Evolutionary conservation across 2,888 invertebrate species (phyloP).

Genomic region (Pelosia muscerda): DNA sequence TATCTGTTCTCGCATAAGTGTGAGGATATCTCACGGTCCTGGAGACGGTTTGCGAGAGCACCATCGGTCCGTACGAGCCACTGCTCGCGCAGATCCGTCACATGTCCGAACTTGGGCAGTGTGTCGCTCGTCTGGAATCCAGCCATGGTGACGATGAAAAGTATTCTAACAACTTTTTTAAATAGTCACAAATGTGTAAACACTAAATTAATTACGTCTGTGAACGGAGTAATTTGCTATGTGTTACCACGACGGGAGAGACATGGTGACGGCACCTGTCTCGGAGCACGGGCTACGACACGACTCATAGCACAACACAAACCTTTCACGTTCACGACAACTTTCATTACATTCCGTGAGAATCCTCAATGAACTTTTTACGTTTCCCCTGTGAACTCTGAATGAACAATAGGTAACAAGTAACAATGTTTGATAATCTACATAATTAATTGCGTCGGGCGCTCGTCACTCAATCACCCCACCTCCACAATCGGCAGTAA

Average conservation of each 20-base stretch:
- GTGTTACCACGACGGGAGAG: slow-evolving; percentile 54
- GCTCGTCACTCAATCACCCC: slow-evolving; percentile 62
- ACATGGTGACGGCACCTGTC: slow-evolving; percentile 53
- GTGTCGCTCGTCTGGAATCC: slow-evolving; percentile 78
- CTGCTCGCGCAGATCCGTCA: slow-evolving; percentile 81
- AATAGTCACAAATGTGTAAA: slow-evolving; percentile 47
- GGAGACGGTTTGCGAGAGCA: slow-evolving; percentile 80
- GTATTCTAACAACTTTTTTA: slow-evolving; percentile 50
- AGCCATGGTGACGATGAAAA: slow-evolving; percentile 69
- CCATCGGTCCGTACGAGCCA: slow-evolving; percentile 83
- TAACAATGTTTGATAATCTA: slow-evolving; percentile 70
- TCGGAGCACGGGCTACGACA: slow-evolving; percentile 27
- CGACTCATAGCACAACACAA: slow-evolving; percentile 39
- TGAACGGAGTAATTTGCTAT: slow-evolving; percentile 56
- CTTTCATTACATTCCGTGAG: slow-evolving; percentile 82
- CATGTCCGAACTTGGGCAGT: slow-evolving; percentile 83
- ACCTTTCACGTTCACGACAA: slow-evolving; percentile 64
- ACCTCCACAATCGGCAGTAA: slow-evolving; percentile 54
- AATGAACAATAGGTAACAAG: slow-evolving; percentile 71
- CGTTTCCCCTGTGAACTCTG: slow-evolving; percentile 72
- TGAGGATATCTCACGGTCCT: slow-evolving; percentile 82
- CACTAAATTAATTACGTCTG: slow-evolving; percentile 47
- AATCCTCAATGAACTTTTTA: slow-evolving; percentile 70
- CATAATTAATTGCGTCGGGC: slow-evolving; percentile 70
- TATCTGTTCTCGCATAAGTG: slow-evolving; percentile 82